phyloP scores from a whole-genome alignment of 2,888 invertebrate species.

The Tuberolachnus salignus region DNA sequence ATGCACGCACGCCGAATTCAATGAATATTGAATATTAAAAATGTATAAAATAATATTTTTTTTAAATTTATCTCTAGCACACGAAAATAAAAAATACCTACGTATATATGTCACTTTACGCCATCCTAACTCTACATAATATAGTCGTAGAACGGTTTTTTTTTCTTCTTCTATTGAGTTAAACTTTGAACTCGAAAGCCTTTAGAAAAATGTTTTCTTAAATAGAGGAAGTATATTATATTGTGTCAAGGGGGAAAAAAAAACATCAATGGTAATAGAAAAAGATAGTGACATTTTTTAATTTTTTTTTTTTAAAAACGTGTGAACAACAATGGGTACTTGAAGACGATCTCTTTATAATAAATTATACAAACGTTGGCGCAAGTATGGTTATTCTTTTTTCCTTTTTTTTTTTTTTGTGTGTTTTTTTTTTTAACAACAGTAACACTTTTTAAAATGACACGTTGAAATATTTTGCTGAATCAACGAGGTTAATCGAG shows the following conservation, averaged over 20 bases:
- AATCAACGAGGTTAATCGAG: conserved; percentile 15
- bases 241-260: not conserved
- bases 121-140: not conserved
- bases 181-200: not conserved
- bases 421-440: not conserved
- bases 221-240: not conserved
- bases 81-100: too few species aligned
- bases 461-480: conserved; percentile 29
- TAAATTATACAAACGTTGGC: not conserved
- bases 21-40: too few species aligned
- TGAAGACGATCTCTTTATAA: not conserved
- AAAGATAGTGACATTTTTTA: not conserved
- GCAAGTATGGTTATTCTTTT: not conserved
- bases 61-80: too few species aligned
- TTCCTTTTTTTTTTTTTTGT: not conserved
- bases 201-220: not conserved
- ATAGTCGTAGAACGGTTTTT: too few species aligned
- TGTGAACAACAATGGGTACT: conserved; percentile 30
- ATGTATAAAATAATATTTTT: too few species aligned
- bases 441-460: conserved; percentile 28
- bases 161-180: too few species aligned
- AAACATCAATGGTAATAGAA: conserved; percentile 8
- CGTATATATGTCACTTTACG: not conserved
- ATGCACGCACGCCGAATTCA: too few species aligned
- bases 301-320: conserved; percentile 1